Evolutionary conservation across 2,113 vertebrate species (phyloP), one percentile per base, ranked within the genome.

Genomic region (Vulpes vulpes): DNA sequence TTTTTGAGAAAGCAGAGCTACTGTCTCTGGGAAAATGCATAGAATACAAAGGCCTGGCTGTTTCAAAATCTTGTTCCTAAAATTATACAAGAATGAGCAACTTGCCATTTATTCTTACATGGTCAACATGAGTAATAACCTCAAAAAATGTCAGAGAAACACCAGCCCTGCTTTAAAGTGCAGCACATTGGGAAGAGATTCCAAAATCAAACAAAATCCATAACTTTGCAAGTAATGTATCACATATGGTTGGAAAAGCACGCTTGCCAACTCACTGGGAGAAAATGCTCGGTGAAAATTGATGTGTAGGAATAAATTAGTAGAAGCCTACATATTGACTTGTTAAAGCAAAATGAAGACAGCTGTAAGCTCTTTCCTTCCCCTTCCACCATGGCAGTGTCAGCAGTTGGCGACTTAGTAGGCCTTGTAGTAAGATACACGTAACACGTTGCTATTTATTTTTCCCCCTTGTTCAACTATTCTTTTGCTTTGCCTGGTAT

Each of bases 121-220:
- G 98, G 98, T 96, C 95, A 98, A 96, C 95, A 96, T 99, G 98
- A 98, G 96, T 98, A 98, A 98, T 98, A 97, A 98, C 98, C 98
- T 98, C 98, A 94, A 90, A 96, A 96, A 97, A 97, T 97, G 97
- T 79, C 59, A 98, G 92, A 96, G 97, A 98, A 98, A 96, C 65
- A 96, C 91, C 94, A 59, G 82, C 11, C 97, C 94, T 84, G 43
- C 97, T 97, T 95, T 97, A 95, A 98, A 86, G 43, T 89, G 88
- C 81, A 97, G 95, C 62, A 59, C 71, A 62, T 5, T 32, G 78
- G 92, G 94, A 94, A 94, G 15, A 2, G 97, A 98, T 84, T 97
- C 94, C 97, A 98, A 89, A 98, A 97, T 95, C 96, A 94, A 93
- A 95, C 95, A 89, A 89, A 71, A 94, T 90, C 64, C 79, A 64